Evolutionary conservation across 1,140 invertebrate genomes (phyloP).

Genomic region (Grapholita molesta): DNA sequence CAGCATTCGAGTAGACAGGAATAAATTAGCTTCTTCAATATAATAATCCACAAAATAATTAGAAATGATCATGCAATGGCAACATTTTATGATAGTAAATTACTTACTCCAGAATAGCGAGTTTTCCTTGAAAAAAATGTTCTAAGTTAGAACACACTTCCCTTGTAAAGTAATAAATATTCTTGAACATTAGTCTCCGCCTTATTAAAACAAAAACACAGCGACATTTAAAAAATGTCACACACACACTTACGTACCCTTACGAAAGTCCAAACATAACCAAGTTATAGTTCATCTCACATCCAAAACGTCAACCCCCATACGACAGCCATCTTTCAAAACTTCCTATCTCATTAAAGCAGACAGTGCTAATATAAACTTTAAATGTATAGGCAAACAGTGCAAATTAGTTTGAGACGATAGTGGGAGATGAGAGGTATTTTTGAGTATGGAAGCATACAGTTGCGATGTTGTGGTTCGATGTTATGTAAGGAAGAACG

Average conservation of each 20-base stretch:
- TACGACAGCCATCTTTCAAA: neutral
- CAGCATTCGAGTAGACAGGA: too few species aligned
- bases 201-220: conserved; percentile 8
- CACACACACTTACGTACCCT: conserved; percentile 12
- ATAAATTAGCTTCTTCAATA: too few species aligned
- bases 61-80: too few species aligned
- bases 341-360: neutral
- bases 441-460: neutral
- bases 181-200: neutral
- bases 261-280: conserved; percentile 10
- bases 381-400: neutral
- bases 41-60: too few species aligned
- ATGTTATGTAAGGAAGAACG: conserved; percentile 39
- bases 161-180: neutral
- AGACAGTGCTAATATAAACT: neutral
- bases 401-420: neutral
- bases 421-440: neutral
- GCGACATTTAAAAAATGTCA: conserved; percentile 19
- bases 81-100: too few species aligned
- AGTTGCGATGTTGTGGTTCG: neutral
- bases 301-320: neutral
- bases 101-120: too few species aligned
- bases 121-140: too few species aligned
- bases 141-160: neutral
- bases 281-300: conserved; percentile 7